Evolutionary conservation across 2,113 vertebrate species (phyloP), one percentile per base, ranked within the genome.

Genomic region (Hippocampus barbouri): DNA sequence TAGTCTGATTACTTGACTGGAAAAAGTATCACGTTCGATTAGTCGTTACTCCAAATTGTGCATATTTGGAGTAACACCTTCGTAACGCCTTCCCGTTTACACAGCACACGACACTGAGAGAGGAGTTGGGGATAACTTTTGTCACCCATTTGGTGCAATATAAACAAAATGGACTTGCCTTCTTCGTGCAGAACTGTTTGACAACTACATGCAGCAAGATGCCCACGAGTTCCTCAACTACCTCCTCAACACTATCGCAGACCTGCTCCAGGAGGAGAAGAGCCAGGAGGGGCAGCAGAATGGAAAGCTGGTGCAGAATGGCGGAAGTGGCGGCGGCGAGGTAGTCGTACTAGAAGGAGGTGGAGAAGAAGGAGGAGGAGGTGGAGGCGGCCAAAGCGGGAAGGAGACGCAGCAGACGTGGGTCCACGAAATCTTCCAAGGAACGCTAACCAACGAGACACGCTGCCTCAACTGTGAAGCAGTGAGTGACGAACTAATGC

Each of bases 171-270:
- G 4, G 2, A 25, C 11, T 10, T 27, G 11, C 27, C 54, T 14
- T 68, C 67, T 65, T 53, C 43, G 5, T 69, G 21, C 88, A 99
- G 97, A 99, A 63, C 92, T 99, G 79, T 99, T 99, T 89, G 97
- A 99, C 82, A 99, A 99, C 91, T 99, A 99, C 92, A 99, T 98
- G 97, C 97, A 99, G 87, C 97, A 99, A 89, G 97, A 99, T 76
- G 97, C 97, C 12, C 97, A 98, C 41, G 97, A 99, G 56, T 99
- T 98, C 88, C 93, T 99, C 75, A 99, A 99, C 92, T 99, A 99
- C 75, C 91, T 99, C 54, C 90, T 99, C 76, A 99, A 99, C 82
- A 99, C 97, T 56, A 94, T 99, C 73, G 97, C 95, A 9, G 97
- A 99, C 91, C 96, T 98, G 80, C 93, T 99, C 74, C 96, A 98